Evolutionary conservation across 2,113 vertebrate genomes (phyloP).

Genomic region (Pangasianodon hypophthalmus): DNA sequence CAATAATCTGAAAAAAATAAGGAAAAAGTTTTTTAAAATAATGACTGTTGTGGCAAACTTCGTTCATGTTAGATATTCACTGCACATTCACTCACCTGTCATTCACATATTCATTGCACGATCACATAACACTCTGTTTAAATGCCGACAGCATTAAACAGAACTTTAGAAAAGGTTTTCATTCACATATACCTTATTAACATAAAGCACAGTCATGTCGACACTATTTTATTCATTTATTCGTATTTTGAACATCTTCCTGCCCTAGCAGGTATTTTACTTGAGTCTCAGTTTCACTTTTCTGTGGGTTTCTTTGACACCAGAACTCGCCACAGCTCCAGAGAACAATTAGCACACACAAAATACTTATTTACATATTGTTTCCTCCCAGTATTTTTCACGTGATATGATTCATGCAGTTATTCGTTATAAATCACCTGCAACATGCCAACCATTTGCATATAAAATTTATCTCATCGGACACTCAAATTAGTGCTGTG

Average conservation of each 20-base stretch:
- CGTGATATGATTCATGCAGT: neutral
- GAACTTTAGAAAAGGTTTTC: neutral
- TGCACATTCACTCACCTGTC: neutral
- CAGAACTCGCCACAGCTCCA: neutral
- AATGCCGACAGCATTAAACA: neutral
- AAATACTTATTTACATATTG: neutral
- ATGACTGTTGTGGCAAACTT: neutral
- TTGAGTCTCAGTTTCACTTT: neutral
- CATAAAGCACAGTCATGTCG: neutral
- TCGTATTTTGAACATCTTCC: neutral
- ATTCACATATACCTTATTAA: neutral
- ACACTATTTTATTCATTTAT: neutral
- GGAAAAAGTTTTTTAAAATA: neutral
- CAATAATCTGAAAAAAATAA: neutral
- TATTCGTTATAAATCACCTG: neutral
- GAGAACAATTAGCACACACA: neutral
- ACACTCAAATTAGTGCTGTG: neutral
- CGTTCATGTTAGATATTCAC: neutral
- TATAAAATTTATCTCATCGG: neutral
- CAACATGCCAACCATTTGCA: neutral
- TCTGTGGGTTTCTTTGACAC: neutral
- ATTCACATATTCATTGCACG: neutral
- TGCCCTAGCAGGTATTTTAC: neutral
- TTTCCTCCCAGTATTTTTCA: neutral
- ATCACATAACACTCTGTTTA: neutral